Base-by-base conservation (phyloP, 2,797 vertebrate genomes). In the Sardinella longiceps region DNA sequence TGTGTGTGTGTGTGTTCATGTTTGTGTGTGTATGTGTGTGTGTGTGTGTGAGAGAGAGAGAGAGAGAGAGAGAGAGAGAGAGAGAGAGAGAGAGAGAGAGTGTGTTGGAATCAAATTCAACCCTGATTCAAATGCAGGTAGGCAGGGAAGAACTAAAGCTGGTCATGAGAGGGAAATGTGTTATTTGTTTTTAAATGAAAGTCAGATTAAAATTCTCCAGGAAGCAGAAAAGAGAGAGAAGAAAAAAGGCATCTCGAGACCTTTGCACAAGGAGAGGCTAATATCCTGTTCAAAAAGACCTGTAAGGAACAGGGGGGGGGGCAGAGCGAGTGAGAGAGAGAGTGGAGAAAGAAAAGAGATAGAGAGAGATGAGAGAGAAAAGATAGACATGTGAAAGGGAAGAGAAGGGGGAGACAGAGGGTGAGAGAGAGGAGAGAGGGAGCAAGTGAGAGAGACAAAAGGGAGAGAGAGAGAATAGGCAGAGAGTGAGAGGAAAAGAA, bases 251-350 rank as follows among this genome's bases (percentile, higher is more conserved):
- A 74, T 6, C 20, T 20, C n/a, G 53, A 56, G 53, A 56, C 53
- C 53, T 56, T 56, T 56, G 18, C 53, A 56, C 30, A 37, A 33
- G 30, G 14, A 33, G 66, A 39, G 66, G 30, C 66, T 37, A 37
- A 20, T 74, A 37, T 74, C 66, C 33, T 74, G 66, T 74, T 39
- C 66, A 74, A 33, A 74, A 39, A 74, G 33, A 74, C 33, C 15
- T 20, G 5, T 30, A 30, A 74, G 2, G 15, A 74, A 18, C 30
- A 5, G 30, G 25, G 14, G 25, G 30, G 66, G 7, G 28, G 28
- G 18, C 14, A 74, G 66, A 74, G 66, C 37, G 66, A 74, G 33
- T 37, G 30, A 74, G 30, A 70, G 30, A 70, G 66, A 18, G 66
- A 20, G 9, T 0, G 58, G n/a, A 20, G 15, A 20, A 15, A 53